Evolutionary conservation across 2,113 vertebrate species (phyloP).

Genomic region (Ondatra zibethicus): DNA sequence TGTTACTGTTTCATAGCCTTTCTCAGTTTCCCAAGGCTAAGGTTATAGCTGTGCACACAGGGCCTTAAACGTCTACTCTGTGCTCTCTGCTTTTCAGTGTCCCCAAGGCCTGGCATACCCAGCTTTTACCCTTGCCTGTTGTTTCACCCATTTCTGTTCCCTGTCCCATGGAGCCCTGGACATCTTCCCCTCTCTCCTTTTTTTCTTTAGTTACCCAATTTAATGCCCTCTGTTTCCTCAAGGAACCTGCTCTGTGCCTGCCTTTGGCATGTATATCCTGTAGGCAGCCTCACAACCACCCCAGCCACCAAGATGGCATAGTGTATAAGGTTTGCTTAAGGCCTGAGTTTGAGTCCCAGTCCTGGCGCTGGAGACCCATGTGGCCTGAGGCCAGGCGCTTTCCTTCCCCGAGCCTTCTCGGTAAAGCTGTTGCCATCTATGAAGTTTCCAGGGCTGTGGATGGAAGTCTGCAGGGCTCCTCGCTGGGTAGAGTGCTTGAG

Average conservation of each 20-base stretch:
- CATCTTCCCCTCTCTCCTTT: not conserved
- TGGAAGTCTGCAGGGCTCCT: not conserved
- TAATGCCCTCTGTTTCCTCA: too few relatives aligned
- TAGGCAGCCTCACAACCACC: not conserved
- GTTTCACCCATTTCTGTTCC: not conserved
- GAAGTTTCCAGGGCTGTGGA: not conserved
- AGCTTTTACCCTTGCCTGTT: not conserved
- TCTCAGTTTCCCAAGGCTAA: not conserved
- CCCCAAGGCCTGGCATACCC: not conserved
- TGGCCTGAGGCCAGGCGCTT: not conserved
- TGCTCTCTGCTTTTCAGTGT: too few relatives aligned
- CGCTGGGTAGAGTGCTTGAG: not conserved
- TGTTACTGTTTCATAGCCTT: not conserved
- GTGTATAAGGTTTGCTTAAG: not conserved
- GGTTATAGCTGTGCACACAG: not conserved
- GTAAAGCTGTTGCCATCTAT: not conserved
- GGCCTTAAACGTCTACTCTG: too few relatives aligned
- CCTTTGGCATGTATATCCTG: not conserved
- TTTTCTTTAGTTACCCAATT: not conserved
- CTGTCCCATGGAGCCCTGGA: not conserved
- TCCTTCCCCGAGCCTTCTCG: not conserved
- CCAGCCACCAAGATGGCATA: not conserved
- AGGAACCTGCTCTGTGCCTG: not conserved
- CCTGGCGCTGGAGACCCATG: not conserved
- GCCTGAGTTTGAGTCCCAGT: not conserved